Conservation (phyloP, 1,140 invertebrate genomes). For the Drosophila micromelanica region DNA sequence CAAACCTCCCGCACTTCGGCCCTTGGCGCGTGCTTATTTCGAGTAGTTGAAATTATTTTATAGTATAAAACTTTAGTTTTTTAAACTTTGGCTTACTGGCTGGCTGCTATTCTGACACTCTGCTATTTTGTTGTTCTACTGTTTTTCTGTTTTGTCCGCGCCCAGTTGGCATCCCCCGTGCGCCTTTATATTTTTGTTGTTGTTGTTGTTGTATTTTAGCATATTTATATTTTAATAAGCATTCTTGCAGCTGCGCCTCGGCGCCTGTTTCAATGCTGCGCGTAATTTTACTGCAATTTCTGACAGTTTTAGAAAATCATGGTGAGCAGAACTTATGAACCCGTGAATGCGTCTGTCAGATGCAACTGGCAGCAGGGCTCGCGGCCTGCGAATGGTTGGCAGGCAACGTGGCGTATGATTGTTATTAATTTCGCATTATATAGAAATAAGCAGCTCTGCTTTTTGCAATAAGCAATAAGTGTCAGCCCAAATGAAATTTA, state of each 20-base stretch:
- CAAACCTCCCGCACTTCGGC: conserved; percentile 22
- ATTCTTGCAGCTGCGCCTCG: conserved; percentile 76
- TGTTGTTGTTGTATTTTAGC: conserved; percentile 53
- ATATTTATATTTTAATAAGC: conserved; percentile 84
- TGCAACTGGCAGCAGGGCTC: conserved; percentile 58
- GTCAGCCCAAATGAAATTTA: conserved; percentile 77
- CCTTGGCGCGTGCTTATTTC: conserved; percentile 71
- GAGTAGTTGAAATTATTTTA: conserved; percentile 82
- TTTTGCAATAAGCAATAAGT: conserved; percentile 78
- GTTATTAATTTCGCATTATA: conserved; percentile 82
- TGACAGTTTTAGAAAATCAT: conserved; percentile 81
- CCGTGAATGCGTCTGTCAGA: conserved; percentile 73
- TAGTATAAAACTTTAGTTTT: conserved; percentile 83
- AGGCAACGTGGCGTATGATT: conserved; percentile 78
- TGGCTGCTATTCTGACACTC: conserved; percentile 10
- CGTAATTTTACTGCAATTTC: conserved; percentile 80
- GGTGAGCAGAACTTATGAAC: conserved; percentile 76
- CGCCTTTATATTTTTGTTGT: conserved; percentile 19
- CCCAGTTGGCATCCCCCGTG: conserved; percentile 50
- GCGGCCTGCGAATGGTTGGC: conserved; percentile 18
- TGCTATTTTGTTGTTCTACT: conserved; percentile 10
- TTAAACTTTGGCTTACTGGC: conserved; percentile 57
- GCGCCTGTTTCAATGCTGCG: conserved; percentile 56
- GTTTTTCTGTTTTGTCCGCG: conserved; percentile 37
- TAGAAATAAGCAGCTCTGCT: conserved; percentile 51